Base-by-base conservation (phyloP, 2,113 vertebrate species). In the Cyphomyrus plagiostoma region DNA sequence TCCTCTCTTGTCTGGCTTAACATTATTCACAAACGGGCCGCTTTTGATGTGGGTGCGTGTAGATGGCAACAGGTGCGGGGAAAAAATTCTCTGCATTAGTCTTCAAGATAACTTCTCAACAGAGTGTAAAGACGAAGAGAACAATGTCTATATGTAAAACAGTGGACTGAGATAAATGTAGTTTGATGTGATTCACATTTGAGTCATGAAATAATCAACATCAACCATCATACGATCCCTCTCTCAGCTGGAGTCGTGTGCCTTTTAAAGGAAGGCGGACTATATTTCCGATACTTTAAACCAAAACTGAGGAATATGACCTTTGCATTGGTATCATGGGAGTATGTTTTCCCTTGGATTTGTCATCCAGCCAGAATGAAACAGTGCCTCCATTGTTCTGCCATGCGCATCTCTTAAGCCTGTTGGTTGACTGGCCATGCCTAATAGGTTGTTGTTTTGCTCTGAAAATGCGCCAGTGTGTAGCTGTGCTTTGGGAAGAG, bases 171-270 rank as follows among this genome's bases (percentile, higher is more conserved):
- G 58, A 45, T 62, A 23, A 39, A 62, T 66, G 56, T 88, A n/a
- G 53, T 62, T 53, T 42, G 30, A 66, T 88, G 87, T 88, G 53
- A 88, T 88, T 62, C 56, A 62, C 17, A 88, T 88, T 66, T 88
- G 53, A 53, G 85, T 87, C 50, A 35, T 52, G 26, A 87, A 53
- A 87, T 53, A 35, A 35, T 87, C 85, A 87, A 8, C 85, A 53
- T 1, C 21, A 13, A 19, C 21, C 48, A 15, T 87, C 45, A 30
- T 87, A 30, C 30, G 50, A 26, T 87, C 50, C 48, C 49, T 87
- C 85, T 50, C 45, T 35, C 48, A 87, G 30, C 49, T 53, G n/a
- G 35, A 53, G 48, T 42, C 17, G 50, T 56, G 23, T 56, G 50
- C 85, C 85, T 87, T 87, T 35, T 26, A 30, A n/a, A 35, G 13